phyloP scores from a whole-genome alignment of 1,140 invertebrate genomes.

The Meloidogyne floridensis region DNA sequence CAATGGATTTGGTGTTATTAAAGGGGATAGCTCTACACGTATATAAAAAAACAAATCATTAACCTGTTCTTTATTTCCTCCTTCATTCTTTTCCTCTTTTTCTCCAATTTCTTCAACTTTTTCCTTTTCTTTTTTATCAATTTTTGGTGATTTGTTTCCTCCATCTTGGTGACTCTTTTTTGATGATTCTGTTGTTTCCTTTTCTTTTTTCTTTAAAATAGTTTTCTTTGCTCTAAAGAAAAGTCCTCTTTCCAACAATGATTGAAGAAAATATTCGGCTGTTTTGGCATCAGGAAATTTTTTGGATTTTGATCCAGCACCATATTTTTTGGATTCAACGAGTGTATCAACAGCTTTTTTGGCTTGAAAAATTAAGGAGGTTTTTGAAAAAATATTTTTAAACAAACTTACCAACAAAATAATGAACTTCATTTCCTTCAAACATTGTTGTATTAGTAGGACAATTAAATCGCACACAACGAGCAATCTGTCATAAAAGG shows the following conservation, averaged over 20 bases:
- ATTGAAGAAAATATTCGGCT: constrained; percentile 79
- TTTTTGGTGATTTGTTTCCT: constrained; percentile 64
- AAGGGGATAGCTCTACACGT: too few species aligned
- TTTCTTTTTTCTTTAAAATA: constrained; percentile 67
- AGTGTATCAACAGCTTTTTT: constrained; percentile 85
- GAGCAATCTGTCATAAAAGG: constrained; percentile 73
- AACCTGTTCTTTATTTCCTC: constrained; percentile 42
- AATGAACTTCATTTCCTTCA: constrained; percentile 89
- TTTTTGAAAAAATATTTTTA: constrained; percentile 25
- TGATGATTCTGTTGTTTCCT: constrained; percentile 84
- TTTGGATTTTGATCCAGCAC: constrained; percentile 74
- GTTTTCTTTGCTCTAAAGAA: constrained; percentile 60
- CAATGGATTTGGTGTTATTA: too few species aligned
- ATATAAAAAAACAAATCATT: constrained; percentile 21
- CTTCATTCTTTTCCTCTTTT: constrained; percentile 28
- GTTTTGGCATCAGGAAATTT: constrained; percentile 81
- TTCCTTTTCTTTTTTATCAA: constrained; percentile 60
- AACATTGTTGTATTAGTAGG: constrained; percentile 92
- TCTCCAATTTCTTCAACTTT: constrained; percentile 60
- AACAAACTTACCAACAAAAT: constrained; percentile 80
- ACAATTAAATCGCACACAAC: constrained; percentile 88
- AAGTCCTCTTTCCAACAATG: constrained; percentile 66
- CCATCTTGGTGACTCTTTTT: constrained; percentile 57
- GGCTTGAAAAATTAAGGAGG: constrained; percentile 62
- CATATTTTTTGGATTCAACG: constrained; percentile 88